phyloP scores from a whole-genome alignment of 2,888 invertebrate species.

The Schizaphis graminum region DNA sequence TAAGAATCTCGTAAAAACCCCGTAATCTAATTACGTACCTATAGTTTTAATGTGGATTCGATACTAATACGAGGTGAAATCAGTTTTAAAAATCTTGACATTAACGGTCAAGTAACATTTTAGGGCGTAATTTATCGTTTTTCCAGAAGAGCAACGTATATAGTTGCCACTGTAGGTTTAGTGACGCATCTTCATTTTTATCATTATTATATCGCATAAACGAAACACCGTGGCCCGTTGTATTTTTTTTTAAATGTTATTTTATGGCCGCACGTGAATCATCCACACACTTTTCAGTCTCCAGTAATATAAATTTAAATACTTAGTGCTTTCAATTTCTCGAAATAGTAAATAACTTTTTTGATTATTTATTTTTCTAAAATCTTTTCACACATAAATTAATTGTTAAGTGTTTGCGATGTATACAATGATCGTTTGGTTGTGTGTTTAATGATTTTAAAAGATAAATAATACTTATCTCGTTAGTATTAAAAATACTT shows the following conservation, averaged over 20 bases:
- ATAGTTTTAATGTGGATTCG: slow-evolving; percentile 18
- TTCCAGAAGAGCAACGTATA: background rate
- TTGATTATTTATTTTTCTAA: background rate
- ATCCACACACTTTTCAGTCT: background rate
- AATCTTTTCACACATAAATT: background rate
- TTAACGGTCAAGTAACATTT: background rate
- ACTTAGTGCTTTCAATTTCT: background rate
- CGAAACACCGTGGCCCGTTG: background rate
- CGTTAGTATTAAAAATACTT: background rate
- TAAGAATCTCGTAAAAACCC: background rate
- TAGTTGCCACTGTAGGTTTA: background rate
- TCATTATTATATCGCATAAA: slow-evolving; percentile 34
- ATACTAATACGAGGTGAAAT: slow-evolving; percentile 31
- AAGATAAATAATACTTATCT: background rate
- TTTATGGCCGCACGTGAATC: slow-evolving; percentile 13
- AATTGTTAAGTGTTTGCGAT: background rate
- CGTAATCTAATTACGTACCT: slow-evolving; percentile 25
- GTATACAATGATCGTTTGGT: background rate
- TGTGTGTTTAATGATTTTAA: background rate
- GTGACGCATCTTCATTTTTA: slow-evolving; percentile 45
- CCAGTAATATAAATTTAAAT: background rate
- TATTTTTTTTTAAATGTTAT: background rate
- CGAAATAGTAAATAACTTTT: background rate
- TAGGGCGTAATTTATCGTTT: slow-evolving; percentile 21
- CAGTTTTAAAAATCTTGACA: slow-evolving; percentile 29